A percentile compares a stretch with the other conserved stretches of the same genome.
These are phyloP conservation scores for Egretta garzetta DNA, from an alignment of 2,113 vertebrate genomes.

Conservation along the genomic window DNA sequence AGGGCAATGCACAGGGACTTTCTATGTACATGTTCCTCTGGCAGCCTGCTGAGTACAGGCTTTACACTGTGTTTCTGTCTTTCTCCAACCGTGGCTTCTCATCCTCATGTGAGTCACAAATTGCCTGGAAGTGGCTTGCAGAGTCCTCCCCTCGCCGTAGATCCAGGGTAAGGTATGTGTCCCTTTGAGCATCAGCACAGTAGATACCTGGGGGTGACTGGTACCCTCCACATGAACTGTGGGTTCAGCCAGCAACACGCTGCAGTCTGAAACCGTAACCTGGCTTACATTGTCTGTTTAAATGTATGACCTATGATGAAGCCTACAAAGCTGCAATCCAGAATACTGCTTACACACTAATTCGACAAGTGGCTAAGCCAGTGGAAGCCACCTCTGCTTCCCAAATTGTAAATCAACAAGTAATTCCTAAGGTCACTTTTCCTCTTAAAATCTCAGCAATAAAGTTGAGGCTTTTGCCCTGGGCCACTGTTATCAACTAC, in stretches of 20 bases:
- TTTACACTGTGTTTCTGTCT: not conserved
- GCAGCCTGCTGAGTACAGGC: not conserved
- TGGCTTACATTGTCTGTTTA: not conserved
- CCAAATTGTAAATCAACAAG: conserved; percentile 33
- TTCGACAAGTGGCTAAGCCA: not conserved
- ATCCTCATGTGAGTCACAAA: fast-evolving
- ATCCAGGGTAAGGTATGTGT: not conserved
- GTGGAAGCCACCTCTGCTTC: not conserved
- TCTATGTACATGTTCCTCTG: not conserved
- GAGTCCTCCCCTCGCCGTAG: not conserved
- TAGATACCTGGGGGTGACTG: not conserved
- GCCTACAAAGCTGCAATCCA: conserved; percentile 27
- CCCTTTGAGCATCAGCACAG: not conserved
- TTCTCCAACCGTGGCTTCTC: not conserved
- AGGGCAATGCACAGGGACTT: not conserved
- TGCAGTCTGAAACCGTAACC: not conserved
- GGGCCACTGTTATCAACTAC: not conserved
- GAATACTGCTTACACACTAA: conserved; percentile 42
- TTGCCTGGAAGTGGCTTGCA: not conserved
- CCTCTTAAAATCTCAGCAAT: not conserved
- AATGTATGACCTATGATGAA: not conserved
- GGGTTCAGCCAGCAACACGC: not conserved
- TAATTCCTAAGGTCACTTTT: not conserved
- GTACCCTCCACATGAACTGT: fast-evolving
- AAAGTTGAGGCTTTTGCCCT: conserved; percentile 46